Base-by-base conservation (phyloP, 1,140 invertebrate genomes). In the Brachionus calyciflorus region DNA sequence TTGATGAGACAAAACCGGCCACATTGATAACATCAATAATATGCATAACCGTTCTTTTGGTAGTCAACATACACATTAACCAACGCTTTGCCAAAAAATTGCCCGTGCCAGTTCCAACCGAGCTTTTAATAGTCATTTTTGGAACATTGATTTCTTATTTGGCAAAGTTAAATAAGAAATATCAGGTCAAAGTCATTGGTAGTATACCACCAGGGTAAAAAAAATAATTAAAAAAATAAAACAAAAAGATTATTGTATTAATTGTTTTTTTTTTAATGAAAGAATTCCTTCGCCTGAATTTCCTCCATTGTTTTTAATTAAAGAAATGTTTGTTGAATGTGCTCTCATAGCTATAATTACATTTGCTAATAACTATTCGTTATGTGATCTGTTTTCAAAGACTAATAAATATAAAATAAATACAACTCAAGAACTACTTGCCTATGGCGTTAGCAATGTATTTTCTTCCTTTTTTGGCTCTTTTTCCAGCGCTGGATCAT, bases 291-390 rank as follows among this genome's bases (percentile, higher is more conserved):
- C 19, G 12, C 60, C 60, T 1, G 37, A 65, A 46, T 26, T 41
- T 14, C 60, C 60, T 24, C 37, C 60, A 26, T 4, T 65, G 12
- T 65, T 44, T 41, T 14, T 65, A 12, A 26, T 65, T 12, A 41
- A 65, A 44, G 60, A 65, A 10, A 65, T 65, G 60, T 21, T 65
- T 14, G 2, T 65, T 41, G 24, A 37, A 14, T 65, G 37, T 24
- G 41, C 44, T 44, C n/a, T 44, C 19, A 91, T 96, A 78, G 90
- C 92, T 1, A 90, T 97, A 82, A 91, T 97, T 0, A 90, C 91
- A 0, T 96, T 93, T 83, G 92, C 92, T 1, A 90, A 96, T 37
- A 90, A 91, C 3, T 91, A 97, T 85, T 96, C 94, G 0, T 92
- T 97, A 91, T 91, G 91, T 0, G 87, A 95, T 77, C 93, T 95